Evolutionary conservation across 2,888 invertebrate genomes (phyloP).

Genomic region (Tipula helvola): DNA sequence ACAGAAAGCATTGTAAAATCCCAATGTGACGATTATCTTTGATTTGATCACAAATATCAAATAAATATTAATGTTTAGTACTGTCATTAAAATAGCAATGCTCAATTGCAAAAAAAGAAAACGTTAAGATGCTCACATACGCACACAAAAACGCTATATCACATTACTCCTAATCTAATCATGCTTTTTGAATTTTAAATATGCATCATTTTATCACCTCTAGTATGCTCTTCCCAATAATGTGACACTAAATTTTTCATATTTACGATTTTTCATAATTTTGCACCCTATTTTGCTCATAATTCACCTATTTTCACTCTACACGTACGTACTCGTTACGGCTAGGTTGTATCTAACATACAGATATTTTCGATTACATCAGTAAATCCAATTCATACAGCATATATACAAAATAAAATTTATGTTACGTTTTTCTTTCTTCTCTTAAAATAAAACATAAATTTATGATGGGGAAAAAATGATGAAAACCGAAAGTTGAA

Average conservation of each 20-base stretch:
- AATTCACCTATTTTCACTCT: background rate
- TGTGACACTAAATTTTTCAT: background rate
- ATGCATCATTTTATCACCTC: background rate
- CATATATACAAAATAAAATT: background rate
- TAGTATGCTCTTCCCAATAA: background rate
- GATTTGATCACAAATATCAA: too few relatives aligned
- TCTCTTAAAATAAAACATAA: background rate
- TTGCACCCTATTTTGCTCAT: background rate
- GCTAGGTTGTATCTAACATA: background rate
- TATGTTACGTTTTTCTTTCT: background rate
- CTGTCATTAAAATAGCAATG: too few relatives aligned
- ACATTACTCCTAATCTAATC: background rate
- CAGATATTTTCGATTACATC: background rate
- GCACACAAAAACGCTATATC: background rate
- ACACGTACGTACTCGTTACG: background rate
- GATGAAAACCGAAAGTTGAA: background rate
- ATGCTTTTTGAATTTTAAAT: background rate
- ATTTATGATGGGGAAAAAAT: background rate
- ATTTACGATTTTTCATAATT: background rate
- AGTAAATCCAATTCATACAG: background rate
- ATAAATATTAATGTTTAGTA: too few relatives aligned
- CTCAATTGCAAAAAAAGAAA: too few relatives aligned
- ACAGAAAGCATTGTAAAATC: too few relatives aligned
- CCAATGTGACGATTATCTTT: too few relatives aligned
- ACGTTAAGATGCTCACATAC: too few relatives aligned